Percentiles rank a stretch among this genome's conserved stretches.
Evolutionary conservation across 2,888 invertebrate species (phyloP).

Genomic region (Gerosis bhagava): DNA sequence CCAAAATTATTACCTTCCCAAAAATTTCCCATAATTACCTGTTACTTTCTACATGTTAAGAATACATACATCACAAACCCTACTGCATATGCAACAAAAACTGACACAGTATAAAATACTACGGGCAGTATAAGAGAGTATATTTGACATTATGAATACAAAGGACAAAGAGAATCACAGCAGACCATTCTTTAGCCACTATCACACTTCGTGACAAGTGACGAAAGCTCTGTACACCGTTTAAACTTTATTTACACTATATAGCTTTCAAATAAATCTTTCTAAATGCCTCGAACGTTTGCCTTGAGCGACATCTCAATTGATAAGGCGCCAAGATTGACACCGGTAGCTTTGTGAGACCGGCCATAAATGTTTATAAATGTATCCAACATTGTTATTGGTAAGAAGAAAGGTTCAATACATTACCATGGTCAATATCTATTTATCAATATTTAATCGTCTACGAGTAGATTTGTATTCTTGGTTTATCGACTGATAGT

Average conservation of each 20-base stretch:
- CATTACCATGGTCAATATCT: slow-evolving; percentile 6
- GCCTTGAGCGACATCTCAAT: slow-evolving; percentile 20
- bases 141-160: slow-evolving; percentile 8
- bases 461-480: neutral
- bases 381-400: slow-evolving; percentile 12
- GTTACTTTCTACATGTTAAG: too few relatives aligned
- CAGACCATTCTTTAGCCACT: slow-evolving; percentile 7
- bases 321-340: slow-evolving; percentile 22
- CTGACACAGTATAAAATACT: too few relatives aligned
- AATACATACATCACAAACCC: too few relatives aligned
- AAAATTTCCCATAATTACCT: too few relatives aligned
- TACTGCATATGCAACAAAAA: too few relatives aligned
- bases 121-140: too few relatives aligned
- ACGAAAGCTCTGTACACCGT: slow-evolving; percentile 7
- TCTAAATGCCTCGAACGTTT: neutral
- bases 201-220: slow-evolving; percentile 1
- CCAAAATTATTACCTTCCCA: too few relatives aligned
- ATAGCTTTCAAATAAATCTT: slow-evolving; percentile 9
- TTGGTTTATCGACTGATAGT: too few relatives aligned
- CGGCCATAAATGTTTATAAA: slow-evolving; percentile 18
- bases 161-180: neutral
- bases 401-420: slow-evolving; percentile 5
- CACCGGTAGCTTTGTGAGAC: slow-evolving; percentile 10
- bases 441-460: slow-evolving; percentile 7
- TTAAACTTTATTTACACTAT: slow-evolving; percentile 12